These are phyloP conservation scores for Calcarius lapponicus DNA, from an alignment of 2,797 vertebrate genomes.

Conservation along the genomic window DNA sequence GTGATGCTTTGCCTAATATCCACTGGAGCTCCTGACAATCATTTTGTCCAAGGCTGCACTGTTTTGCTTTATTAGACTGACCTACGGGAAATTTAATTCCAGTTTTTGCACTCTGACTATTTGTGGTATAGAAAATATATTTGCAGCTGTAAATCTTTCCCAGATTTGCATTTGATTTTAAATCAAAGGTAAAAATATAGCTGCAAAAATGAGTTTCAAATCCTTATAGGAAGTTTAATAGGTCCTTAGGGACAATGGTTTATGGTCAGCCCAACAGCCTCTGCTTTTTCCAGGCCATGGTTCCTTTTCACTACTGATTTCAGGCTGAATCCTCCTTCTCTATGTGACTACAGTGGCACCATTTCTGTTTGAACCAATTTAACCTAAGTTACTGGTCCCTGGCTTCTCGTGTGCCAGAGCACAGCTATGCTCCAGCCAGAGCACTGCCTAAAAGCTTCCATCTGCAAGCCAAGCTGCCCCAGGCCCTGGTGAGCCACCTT, in stretches of 20 bases:
- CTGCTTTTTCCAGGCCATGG: background rate
- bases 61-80: background rate
- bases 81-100: background rate
- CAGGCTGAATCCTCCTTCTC: background rate
- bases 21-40: background rate
- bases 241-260: background rate
- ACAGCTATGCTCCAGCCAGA: background rate
- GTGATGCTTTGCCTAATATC: background rate
- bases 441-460: background rate
- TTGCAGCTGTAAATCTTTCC: background rate
- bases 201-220: slow-evolving; percentile 11
- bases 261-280: background rate
- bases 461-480: background rate
- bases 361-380: fast-evolving
- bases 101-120: background rate
- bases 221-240: background rate
- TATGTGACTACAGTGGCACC: fast-evolving
- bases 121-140: background rate
- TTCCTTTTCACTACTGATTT: background rate
- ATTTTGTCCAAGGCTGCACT: background rate
- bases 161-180: background rate
- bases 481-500: background rate
- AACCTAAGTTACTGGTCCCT: background rate
- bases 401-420: background rate
- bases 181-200: background rate